Conservation (phyloP, 1,140 invertebrate genomes). For the Whitmania pigra region DNA sequence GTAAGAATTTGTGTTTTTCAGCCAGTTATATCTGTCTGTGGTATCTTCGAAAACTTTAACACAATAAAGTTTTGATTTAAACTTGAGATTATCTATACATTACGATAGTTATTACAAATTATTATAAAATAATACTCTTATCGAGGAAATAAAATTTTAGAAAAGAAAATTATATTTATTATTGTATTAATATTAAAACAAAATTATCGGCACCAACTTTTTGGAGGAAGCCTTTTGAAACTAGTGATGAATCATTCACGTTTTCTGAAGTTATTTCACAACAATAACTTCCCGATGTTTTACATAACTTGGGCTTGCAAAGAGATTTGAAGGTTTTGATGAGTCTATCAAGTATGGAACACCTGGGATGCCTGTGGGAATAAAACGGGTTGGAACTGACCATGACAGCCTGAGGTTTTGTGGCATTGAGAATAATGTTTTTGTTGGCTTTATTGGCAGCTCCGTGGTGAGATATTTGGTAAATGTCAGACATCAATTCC, state of each 20-base stretch:
- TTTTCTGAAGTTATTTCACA: not conserved
- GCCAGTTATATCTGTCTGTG: no score
- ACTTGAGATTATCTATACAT: no score
- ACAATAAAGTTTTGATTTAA: no score
- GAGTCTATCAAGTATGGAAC: slow-evolving; percentile 14
- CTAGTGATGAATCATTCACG: not conserved
- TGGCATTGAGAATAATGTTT: slow-evolving; percentile 5
- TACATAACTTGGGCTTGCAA: slow-evolving; percentile 15
- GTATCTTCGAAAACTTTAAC: no score
- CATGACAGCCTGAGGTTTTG: slow-evolving; percentile 11
- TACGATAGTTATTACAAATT: no score
- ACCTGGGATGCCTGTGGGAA: slow-evolving; percentile 15
- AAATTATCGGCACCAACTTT: not conserved
- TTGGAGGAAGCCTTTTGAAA: not conserved
- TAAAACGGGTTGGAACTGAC: slow-evolving; percentile 12
- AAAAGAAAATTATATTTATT: no score
- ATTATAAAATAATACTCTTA: no score
- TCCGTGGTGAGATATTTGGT: slow-evolving; percentile 18
- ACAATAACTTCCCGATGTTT: no score
- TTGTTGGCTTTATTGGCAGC: slow-evolving; percentile 16
- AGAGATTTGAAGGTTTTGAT: slow-evolving; percentile 6
- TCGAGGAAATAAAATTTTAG: no score
- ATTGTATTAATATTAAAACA: not conserved
- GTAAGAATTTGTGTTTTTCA: no score
- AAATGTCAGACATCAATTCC: slow-evolving; percentile 1